Evolutionary conservation across 2,888 invertebrate species (phyloP), one percentile per base, ranked within the genome.

Genomic region (Thyatira batis): DNA sequence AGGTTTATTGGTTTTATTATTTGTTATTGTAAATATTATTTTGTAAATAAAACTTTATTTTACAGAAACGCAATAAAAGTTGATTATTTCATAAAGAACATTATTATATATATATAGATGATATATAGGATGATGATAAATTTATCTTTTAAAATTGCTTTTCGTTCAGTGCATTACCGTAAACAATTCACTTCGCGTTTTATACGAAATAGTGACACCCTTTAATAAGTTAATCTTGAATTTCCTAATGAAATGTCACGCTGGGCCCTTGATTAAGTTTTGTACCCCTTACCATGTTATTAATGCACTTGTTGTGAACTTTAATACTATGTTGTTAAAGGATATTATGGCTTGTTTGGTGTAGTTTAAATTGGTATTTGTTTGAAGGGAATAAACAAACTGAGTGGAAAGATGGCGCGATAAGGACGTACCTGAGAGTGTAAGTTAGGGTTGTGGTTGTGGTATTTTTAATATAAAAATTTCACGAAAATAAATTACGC

Each of bases 211-310:
- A 60, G 73, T 73, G 63, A 68, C 64, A 63, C 17, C 67, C 75
- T 76, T 80, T 80, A 84, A 86, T 87, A 87, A 87, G 84, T 86
- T 87, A 87, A 87, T 87, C 85, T 81, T 63, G 55, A 69, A 74
- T 70, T 78, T 79, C 48, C 74, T 85, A 85, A 88, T 87, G 84
- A 85, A 85, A 85, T 78, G 84, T 85, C 85, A 84, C 73, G 72
- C 71, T 59, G 82, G 66, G 84, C 82, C 80, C 77, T 65, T 78
- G 79, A 80, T 66, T 65, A 64, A 71, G 69, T 65, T 68, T 62
- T 50, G 48, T 50, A 49, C 52, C 20, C 56, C 52, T 54, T 62
- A 68, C 67, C 62, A 60, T 57, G 51, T 54, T 52, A 33, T 61
- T 43, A 51, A n/a, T 17, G 23, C 53, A 46, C 2, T 27, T 28